Evolutionary conservation across 2,113 vertebrate genomes (phyloP).

Genomic region (Mustelus asterias): DNA sequence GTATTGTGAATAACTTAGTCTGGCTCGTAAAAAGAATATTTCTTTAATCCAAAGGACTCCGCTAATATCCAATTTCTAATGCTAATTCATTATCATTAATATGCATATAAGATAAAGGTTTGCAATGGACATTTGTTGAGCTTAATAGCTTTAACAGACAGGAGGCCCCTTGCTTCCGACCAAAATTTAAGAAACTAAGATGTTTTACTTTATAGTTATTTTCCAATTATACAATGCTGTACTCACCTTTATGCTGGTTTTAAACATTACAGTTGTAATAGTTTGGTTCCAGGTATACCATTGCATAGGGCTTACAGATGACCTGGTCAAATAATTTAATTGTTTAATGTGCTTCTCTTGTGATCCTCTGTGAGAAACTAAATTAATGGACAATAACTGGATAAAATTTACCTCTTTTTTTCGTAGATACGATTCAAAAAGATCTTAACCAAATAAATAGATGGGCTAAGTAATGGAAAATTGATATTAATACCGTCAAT

Average conservation of each 20-base stretch:
- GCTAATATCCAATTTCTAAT: neutral
- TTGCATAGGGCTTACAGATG: neutral
- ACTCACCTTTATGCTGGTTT: neutral
- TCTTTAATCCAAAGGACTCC: neutral
- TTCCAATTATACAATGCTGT: neutral
- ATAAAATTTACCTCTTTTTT: too few relatives aligned
- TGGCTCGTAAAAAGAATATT: neutral
- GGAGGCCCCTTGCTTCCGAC: neutral
- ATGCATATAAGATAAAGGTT: neutral
- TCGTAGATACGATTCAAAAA: too few relatives aligned
- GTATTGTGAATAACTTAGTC: neutral
- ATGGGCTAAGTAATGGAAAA: too few relatives aligned
- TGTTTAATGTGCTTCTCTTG: neutral
- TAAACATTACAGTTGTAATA: neutral
- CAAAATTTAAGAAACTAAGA: neutral
- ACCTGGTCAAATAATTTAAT: neutral
- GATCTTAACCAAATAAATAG: too few relatives aligned
- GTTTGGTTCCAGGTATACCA: neutral
- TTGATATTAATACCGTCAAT: too few relatives aligned
- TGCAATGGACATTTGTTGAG: neutral
- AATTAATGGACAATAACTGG: too few relatives aligned
- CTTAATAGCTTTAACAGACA: neutral
- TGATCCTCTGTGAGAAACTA: too few relatives aligned
- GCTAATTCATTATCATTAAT: neutral
- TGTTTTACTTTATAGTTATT: neutral